These are phyloP conservation scores for Enteromius fasciolatus DNA, from an alignment of 2,797 vertebrate species.

Conservation along the genomic window DNA sequence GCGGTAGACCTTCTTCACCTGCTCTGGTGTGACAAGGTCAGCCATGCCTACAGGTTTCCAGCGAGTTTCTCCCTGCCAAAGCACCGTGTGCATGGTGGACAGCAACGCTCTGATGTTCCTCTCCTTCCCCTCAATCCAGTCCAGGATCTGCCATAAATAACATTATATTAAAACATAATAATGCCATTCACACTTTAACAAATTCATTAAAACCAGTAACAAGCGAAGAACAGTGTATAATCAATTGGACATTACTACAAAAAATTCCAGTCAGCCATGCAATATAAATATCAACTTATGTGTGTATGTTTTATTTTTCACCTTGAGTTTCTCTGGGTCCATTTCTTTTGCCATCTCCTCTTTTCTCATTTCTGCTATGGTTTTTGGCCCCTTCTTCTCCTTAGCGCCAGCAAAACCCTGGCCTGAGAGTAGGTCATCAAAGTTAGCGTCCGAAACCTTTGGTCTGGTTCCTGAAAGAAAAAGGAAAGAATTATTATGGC, in stretches of 20 bases:
- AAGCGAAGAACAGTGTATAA: not conserved
- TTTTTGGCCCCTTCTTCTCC: conserved; percentile 93
- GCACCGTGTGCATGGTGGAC: conserved; percentile 97
- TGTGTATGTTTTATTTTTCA: conserved; percentile 54
- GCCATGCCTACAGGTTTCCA: conserved; percentile 97
- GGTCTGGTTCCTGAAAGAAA: conserved; percentile 84
- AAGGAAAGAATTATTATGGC: not conserved
- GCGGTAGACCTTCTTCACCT: conserved; percentile 97
- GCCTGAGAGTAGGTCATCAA: conserved; percentile 93
- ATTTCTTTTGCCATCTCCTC: conserved; percentile 99
- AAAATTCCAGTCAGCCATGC: not conserved
- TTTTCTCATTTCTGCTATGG: conserved; percentile 99
- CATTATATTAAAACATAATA: conserved; percentile 20
- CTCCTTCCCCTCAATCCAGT: conserved; percentile 99
- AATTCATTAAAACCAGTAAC: not conserved
- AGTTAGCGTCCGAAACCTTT: conserved; percentile 84
- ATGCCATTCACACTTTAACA: not conserved
- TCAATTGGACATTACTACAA: not conserved
- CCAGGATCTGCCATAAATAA: conserved; percentile 83
- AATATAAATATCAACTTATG: not conserved
- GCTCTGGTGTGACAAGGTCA: conserved; percentile 95
- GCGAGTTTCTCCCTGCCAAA: conserved; percentile 96
- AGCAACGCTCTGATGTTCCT: conserved; percentile 95
- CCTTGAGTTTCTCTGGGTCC: conserved; percentile 98
- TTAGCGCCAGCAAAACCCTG: conserved; percentile 94